Evolutionary conservation across 1,140 invertebrate genomes (phyloP), one percentile per base, ranked within the genome.

Genomic region (Agrypnia vestita): DNA sequence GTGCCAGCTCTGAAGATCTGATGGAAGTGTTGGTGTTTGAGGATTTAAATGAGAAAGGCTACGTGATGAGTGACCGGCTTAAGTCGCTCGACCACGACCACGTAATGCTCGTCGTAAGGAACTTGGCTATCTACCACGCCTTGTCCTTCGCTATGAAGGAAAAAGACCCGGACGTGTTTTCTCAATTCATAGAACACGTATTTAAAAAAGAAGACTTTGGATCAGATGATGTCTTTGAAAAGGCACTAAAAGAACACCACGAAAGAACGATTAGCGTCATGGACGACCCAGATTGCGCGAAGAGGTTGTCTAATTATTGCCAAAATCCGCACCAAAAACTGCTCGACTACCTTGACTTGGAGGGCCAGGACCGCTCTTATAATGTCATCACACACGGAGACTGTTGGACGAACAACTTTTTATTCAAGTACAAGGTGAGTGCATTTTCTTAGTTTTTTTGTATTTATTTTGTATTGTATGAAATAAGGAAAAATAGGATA

Each of bases 41-140:
- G 83, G 91, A 93, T 85, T 83, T 93, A 13, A 84, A 86, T 59
- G 53, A 81, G 0, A 47, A 77, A 8, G 88, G 88, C 0, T 92
- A 87, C 80, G 44, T 56, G 12, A 85, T 92, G 80, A 85, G 87
- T 59, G 85, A 91, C 79, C 86, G 89, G 56, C 86, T 87, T 4
- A 79, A 84, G 13, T 84, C 88, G 3, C 80, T 92, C 3, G 84
- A 87, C 7, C 69, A 86, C 17, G 86, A 89, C 0, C 89, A 91
- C 79, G 84, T 90, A 4, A 84, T 83, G 13, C 53, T 89, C 1
- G 86, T 90, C 0, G 85, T 92, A 21, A 84, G 87, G 76, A 86
- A 86, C 15, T 87, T 92, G 82, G 92, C 87, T 7, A 88, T 87
- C 62, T 87, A 90, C 12, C 92, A 93, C 85, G 91, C 91, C 0